Conservation (phyloP, 2,113 vertebrate species). For the Pterocles burchelli region DNA sequence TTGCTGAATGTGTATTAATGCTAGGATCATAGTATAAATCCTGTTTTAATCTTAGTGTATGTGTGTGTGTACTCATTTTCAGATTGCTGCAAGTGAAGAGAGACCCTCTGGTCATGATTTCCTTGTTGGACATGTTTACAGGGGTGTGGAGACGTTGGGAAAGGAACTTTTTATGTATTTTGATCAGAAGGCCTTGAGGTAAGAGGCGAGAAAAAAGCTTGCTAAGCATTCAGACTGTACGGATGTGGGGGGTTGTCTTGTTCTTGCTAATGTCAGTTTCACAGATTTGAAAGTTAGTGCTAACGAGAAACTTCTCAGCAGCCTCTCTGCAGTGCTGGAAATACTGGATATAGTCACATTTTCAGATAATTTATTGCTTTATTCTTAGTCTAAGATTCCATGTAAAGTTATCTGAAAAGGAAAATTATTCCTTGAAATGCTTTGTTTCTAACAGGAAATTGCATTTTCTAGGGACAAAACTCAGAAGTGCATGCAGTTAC, state of each 20-base stretch:
- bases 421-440: neutral
- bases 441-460: neutral
- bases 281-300: neutral
- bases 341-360: neutral
- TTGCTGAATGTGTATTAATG: neutral
- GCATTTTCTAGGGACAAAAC: neutral
- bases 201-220: constrained; percentile 33
- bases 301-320: neutral
- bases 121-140: constrained; percentile 75
- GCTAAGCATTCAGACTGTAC: neutral
- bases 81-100: constrained; percentile 45
- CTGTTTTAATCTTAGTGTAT: neutral
- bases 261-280: neutral
- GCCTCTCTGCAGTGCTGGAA: neutral
- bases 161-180: constrained; percentile 95
- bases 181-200: constrained; percentile 86
- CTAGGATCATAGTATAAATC: neutral
- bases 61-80: constrained; percentile 1
- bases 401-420: neutral
- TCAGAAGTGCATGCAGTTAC: neutral
- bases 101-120: neutral
- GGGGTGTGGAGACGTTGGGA: constrained; percentile 86
- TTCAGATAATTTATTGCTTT: neutral
- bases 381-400: neutral
- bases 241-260: neutral